phyloP scores from a whole-genome alignment of 2,113 vertebrate species.

The Pogona vitticeps region DNA sequence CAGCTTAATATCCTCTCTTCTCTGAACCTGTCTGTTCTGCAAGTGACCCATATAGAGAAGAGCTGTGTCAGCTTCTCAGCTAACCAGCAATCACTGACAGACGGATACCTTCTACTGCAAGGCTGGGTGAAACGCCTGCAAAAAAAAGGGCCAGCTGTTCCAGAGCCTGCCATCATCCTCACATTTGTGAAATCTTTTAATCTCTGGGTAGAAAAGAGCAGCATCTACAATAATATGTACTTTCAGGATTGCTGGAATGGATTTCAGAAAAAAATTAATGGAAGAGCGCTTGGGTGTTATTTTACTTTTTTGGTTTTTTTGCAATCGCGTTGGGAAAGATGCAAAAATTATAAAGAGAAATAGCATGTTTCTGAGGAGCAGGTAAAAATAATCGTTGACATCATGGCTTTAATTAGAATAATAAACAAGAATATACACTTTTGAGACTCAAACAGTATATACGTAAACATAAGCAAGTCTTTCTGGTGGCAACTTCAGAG shows the following conservation, averaged over 20 bases:
- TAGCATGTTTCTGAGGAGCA: conserved; percentile 61
- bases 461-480: neutral
- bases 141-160: conserved; percentile 50
- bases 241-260: conserved; percentile 17
- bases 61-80: conserved; percentile 73
- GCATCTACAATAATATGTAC: neutral
- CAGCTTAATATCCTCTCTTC: conserved; percentile 70
- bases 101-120: conserved; percentile 63
- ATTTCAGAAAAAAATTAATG: conserved; percentile 48
- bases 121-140: conserved; percentile 43
- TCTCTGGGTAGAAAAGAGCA: conserved; percentile 4
- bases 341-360: conserved; percentile 59
- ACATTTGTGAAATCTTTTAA: neutral
- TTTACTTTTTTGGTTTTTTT: conserved; percentile 31
- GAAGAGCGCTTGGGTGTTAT: conserved; percentile 28
- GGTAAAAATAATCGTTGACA: conserved; percentile 55
- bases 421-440: conserved; percentile 72
- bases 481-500: too few species aligned
- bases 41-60: conserved; percentile 73
- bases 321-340: conserved; percentile 69
- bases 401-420: conserved; percentile 66
- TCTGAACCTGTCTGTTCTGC: conserved; percentile 76
- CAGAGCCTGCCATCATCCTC: conserved; percentile 2
- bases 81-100: conserved; percentile 69
- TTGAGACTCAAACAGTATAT: neutral